Evolutionary conservation across 2,888 invertebrate genomes (phyloP).

Genomic region (Eudemis profundana): DNA sequence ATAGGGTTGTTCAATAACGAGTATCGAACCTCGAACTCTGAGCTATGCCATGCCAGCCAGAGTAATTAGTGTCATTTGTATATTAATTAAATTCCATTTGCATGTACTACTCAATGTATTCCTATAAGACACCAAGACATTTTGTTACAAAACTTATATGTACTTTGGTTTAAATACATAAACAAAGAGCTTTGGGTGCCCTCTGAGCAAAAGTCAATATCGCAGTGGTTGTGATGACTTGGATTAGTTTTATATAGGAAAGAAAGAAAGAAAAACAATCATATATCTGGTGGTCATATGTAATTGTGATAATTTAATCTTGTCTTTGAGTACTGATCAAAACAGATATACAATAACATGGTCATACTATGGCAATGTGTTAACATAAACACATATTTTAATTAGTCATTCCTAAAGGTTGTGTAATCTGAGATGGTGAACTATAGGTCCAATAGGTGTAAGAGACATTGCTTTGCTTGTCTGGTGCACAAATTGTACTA

Average conservation of each 20-base stretch:
- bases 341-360: too few relatives aligned
- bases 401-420: too few relatives aligned
- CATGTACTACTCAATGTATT: constrained; percentile 22
- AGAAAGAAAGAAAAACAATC: background rate
- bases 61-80: constrained; percentile 40
- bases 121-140: constrained; percentile 4
- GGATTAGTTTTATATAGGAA: constrained; percentile 1
- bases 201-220: constrained; percentile 20
- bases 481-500: too few relatives aligned
- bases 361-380: too few relatives aligned
- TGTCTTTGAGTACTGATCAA: too few relatives aligned
- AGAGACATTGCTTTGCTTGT: too few relatives aligned
- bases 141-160: constrained; percentile 5
- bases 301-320: too few relatives aligned
- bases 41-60: constrained; percentile 57
- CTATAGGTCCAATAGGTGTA: too few relatives aligned
- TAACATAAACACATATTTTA: too few relatives aligned
- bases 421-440: too few relatives aligned
- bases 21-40: constrained; percentile 49
- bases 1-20: constrained; percentile 20
- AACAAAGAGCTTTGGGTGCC: constrained; percentile 24
- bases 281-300: too few relatives aligned
- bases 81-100: constrained; percentile 40
- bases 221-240: constrained; percentile 18
- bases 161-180: constrained; percentile 8